Evolutionary conservation across 2,113 vertebrate species (phyloP), one percentile per base, ranked within the genome.

Genomic region (Lampris megalopsis): DNA sequence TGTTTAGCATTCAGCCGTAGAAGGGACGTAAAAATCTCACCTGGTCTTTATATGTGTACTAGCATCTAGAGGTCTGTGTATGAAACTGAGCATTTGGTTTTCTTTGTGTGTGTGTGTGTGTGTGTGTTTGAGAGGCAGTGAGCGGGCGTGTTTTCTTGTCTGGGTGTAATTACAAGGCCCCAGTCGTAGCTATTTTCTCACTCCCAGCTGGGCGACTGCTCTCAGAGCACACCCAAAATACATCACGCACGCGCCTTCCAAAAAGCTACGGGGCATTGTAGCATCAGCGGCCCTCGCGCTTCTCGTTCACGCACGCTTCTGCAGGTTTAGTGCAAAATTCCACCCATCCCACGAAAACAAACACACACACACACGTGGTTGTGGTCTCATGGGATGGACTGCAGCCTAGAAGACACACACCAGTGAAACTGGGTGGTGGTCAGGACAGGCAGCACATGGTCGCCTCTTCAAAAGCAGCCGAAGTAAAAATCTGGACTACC

Each of bases 91-190:
- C 24, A 24, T 0, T 24, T n/a, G 42, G 3, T 53, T 42, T 24
- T 24, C 24, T 24, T 24, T 24, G 24, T 24, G 24, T 24, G 54
- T 9, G 53, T 83, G 53, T 63, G 41, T 80, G 24, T 41, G 61
- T 43, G 71, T 49, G 35, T 73, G 70, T 75, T 49, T 42, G 42
- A 11, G 40, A 53, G 59, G n/a, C 37, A 38, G 49, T 6, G 9
- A 36, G 49, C 80, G 84, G 83, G 87, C 67, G 85, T 35, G 88
- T 36, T 83, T 73, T 78, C 86, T 81, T 84, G 75, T 82, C 42
- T 47, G 73, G 57, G 45, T 74, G 35, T 92, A 90, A 92, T 93
- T 89, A 91, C 82, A 86, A 82, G 82, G 77, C 82, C 53, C 73
- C 49, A n/a, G 78, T 73, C 50, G 3, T 36, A 77, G 83, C 81